A percentile compares a stretch with the other conserved stretches of the same genome.
Evolutionary conservation across 2,888 invertebrate genomes (phyloP).

Genomic region (Opisthograptis luteolata): DNA sequence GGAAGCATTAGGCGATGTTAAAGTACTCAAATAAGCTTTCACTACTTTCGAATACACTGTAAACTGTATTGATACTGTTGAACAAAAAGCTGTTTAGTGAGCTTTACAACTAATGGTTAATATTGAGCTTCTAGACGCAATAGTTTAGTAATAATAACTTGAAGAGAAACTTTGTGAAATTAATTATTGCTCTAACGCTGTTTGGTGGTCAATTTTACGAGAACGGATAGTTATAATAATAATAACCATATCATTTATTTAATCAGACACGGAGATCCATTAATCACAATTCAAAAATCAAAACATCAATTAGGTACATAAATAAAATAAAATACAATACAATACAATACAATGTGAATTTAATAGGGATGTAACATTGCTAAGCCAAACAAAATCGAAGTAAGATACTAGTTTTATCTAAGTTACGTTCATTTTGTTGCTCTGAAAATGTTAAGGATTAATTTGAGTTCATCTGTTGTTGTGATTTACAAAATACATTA

Average conservation of each 20-base stretch:
- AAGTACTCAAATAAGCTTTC: constrained; percentile 57
- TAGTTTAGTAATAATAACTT: constrained; percentile 38
- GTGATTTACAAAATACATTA: no score
- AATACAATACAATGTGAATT: neutral
- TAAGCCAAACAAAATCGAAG: no score
- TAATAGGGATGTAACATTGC: no score
- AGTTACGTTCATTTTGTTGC: no score
- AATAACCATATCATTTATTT: no score
- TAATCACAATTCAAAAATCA: no score
- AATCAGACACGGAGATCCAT: no score
- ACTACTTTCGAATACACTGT: constrained; percentile 51
- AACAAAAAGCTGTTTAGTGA: constrained; percentile 50
- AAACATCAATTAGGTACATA: neutral
- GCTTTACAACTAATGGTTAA: constrained; percentile 47
- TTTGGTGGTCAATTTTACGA: no score
- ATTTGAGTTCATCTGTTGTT: no score
- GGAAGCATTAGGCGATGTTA: constrained; percentile 42
- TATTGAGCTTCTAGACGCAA: constrained; percentile 9
- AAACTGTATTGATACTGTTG: constrained; percentile 46
- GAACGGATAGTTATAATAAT: no score
- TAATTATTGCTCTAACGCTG: neutral
- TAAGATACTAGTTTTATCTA: no score
- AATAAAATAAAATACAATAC: neutral
- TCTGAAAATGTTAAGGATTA: no score
- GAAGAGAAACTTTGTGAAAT: constrained; percentile 32